These are phyloP conservation scores for Berghia stephanieae DNA, from an alignment of 1,140 invertebrate species.

Conservation along the genomic window DNA sequence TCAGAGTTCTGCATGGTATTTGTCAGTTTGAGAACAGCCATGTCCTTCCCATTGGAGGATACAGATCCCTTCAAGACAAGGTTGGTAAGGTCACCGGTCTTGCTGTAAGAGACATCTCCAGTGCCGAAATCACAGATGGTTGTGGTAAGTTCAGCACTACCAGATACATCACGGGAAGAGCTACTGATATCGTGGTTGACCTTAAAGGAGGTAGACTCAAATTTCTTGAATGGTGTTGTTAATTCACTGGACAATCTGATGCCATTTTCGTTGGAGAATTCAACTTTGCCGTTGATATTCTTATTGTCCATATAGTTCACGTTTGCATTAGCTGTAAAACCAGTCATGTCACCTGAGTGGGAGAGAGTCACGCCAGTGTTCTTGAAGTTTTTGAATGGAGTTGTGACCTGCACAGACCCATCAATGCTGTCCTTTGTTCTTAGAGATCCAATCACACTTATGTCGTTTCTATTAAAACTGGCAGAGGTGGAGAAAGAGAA, in stretches of 20 bases:
- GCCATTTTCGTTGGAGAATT: conserved; percentile 1
- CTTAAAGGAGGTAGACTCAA: neutral
- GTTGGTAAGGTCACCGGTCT: neutral
- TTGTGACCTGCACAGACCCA: conserved; percentile 23
- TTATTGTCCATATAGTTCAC: conserved; percentile 30
- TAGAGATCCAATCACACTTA: neutral
- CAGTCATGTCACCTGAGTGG: conserved; percentile 23
- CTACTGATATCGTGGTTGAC: neutral
- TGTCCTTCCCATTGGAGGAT: too few species aligned
- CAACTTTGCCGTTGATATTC: conserved; percentile 24
- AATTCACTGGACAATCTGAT: neutral
- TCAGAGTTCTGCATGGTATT: too few species aligned
- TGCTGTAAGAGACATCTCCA: neutral
- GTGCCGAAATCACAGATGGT: neutral
- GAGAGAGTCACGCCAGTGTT: conserved; percentile 22
- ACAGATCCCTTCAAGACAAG: conserved; percentile 3
- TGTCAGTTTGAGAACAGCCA: too few species aligned
- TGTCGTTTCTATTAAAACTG: conserved; percentile 23
- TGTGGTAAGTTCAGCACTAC: neutral
- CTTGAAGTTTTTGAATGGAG: conserved; percentile 35
- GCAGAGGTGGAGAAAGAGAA: neutral
- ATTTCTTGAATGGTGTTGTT: neutral
- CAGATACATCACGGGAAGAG: neutral
- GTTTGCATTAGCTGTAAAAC: conserved; percentile 23
- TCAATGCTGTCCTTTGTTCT: neutral